Conservation (phyloP, 2,113 vertebrate genomes). For the Cottus gobio region DNA sequence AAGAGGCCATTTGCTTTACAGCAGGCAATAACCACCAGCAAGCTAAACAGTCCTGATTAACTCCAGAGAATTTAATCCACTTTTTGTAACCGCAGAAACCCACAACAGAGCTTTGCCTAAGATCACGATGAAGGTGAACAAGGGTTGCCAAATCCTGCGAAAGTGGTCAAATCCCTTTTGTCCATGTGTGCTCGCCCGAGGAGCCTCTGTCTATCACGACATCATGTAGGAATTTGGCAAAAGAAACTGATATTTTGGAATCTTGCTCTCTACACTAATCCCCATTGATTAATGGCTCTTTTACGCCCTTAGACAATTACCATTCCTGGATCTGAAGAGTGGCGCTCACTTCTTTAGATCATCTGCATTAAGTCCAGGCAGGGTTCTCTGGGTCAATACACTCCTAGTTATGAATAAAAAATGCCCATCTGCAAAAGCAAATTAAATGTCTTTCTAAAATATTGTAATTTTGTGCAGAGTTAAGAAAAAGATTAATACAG, state of each 20-base stretch:
- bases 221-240: slow-evolving; percentile 36
- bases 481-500: slow-evolving; percentile 9
- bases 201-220: slow-evolving; percentile 35
- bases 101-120: slow-evolving; percentile 44
- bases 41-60: background rate
- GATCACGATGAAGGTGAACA: slow-evolving; percentile 45
- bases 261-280: slow-evolving; percentile 52
- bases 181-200: slow-evolving; percentile 34
- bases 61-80: slow-evolving; percentile 46
- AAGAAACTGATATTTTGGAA: slow-evolving; percentile 37
- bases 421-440: slow-evolving; percentile 5
- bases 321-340: slow-evolving; percentile 31
- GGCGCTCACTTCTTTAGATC: slow-evolving; percentile 3
- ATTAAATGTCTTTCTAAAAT: slow-evolving; percentile 9
- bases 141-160: slow-evolving; percentile 53
- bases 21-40: background rate
- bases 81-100: slow-evolving; percentile 42
- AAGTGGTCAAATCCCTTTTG: slow-evolving; percentile 59
- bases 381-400: background rate
- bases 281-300: slow-evolving; percentile 66
- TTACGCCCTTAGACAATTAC: slow-evolving; percentile 50
- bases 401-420: background rate
- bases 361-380: background rate
- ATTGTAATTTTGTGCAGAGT: slow-evolving; percentile 25
- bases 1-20: slow-evolving; percentile 11